phyloP scores from a whole-genome alignment of 2,888 invertebrate species.

The Deilephila elpenor region DNA sequence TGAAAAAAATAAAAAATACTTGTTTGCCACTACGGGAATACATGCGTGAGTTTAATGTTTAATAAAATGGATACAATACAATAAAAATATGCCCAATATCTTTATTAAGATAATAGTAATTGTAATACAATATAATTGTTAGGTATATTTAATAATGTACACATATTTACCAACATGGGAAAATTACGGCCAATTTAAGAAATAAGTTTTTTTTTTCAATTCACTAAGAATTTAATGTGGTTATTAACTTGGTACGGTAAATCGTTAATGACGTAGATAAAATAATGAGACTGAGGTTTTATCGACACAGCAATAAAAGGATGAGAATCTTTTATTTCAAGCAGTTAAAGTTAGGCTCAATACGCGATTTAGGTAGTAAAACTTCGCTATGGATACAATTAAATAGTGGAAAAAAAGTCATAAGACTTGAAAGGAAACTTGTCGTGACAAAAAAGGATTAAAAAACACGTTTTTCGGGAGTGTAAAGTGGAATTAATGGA shows the following conservation, averaged over 20 bases:
- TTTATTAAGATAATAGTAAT: too few species aligned
- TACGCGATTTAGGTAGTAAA: not conserved
- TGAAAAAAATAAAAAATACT: too few species aligned
- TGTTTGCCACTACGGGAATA: too few species aligned
- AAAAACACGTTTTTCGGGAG: constrained; percentile 5
- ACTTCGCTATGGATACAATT: constrained; percentile 8
- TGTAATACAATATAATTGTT: too few species aligned
- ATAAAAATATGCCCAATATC: too few species aligned
- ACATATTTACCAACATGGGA: not conserved
- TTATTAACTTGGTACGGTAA: not conserved
- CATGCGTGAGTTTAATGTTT: too few species aligned
- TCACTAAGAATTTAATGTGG: not conserved
- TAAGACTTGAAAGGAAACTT: constrained; percentile 2
- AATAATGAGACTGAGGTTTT: not conserved
- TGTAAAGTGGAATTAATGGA: constrained; percentile 3
- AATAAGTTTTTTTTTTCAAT: not conserved
- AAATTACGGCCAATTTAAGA: not conserved
- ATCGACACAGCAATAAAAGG: constrained; percentile 2
- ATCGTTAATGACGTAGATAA: constrained; percentile 1
- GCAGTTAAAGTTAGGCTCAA: not conserved
- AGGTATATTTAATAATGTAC: too few species aligned
- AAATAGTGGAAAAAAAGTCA: constrained; percentile 8
- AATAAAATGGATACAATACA: too few species aligned
- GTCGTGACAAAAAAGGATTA: constrained; percentile 17
- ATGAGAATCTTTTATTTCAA: constrained; percentile 6